Evolutionary conservation across 2,113 vertebrate genomes (phyloP), one percentile per base, ranked within the genome.

Genomic region (Pseudois nayaur): DNA sequence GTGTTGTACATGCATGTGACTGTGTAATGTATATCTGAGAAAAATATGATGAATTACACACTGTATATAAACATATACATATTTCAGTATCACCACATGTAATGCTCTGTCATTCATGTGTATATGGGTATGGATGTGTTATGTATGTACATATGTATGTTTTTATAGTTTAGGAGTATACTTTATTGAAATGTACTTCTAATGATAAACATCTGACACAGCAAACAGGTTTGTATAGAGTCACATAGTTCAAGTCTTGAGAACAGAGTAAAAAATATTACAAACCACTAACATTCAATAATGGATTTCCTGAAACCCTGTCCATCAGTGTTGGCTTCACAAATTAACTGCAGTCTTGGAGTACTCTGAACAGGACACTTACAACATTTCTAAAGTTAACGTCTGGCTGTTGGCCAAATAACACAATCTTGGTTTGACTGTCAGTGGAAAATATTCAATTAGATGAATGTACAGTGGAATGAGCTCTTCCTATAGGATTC

Each of bases 401-500:
- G 6, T 91, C 87, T 98, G 98, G 97, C 82, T 96, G 59, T 95
- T 97, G 59, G 93, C 97, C 98, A 98, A 97, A 90, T 79, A 79
- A 97, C 93, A 98, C 74, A 98, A 87, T 54, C 71, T 89, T 94
- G 90, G n/a, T 97, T 98, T 91, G 96, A 36, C 48, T 97, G 36
- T 96, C 90, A 98, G 96, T 98, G 94, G 96, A 98, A 98, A 98
- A 97, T 97, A 97, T 95, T 98, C 94, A 95, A 83, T 98, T 98
- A 98, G 90, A 95, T 45, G 16, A 98, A 96, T 84, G 79, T 82
- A 71, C 33, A 79, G 89, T 96, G 94, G 85, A 97, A 97, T 92
- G 93, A 96, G 57, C 40, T 96, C 94, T 98, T 96, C 82, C 85
- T 98, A 81, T 12, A 92, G 76, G 91, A 94, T 89, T 84, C 40